Evolutionary conservation across 1,140 invertebrate genomes (phyloP).

Genomic region (Ladona fulva): DNA sequence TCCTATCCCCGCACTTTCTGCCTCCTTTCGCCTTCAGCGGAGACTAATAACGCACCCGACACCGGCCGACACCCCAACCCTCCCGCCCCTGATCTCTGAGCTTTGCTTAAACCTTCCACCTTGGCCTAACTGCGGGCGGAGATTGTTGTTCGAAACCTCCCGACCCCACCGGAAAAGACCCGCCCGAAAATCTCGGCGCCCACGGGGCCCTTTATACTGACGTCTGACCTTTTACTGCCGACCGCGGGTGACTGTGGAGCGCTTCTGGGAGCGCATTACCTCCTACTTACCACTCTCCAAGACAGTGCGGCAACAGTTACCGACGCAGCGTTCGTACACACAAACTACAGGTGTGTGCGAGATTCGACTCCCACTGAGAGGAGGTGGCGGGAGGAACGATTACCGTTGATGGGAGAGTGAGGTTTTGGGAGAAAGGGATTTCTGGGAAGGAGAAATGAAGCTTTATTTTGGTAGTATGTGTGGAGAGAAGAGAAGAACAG

Average conservation of each 20-base stretch:
- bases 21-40: background rate
- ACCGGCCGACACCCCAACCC: background rate
- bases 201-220: too few relatives aligned
- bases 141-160: background rate
- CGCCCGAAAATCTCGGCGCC: background rate
- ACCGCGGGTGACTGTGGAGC: too few relatives aligned
- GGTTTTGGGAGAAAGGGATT: background rate
- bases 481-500: background rate
- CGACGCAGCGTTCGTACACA: too few relatives aligned
- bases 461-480: background rate
- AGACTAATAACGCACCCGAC: background rate
- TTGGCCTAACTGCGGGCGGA: background rate
- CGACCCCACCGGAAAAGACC: background rate
- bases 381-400: too few relatives aligned
- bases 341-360: too few relatives aligned
- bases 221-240: too few relatives aligned
- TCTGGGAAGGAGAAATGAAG: background rate
- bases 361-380: too few relatives aligned
- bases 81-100: background rate
- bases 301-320: too few relatives aligned
- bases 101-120: background rate
- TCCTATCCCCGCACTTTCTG: background rate
- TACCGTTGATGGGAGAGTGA: background rate
- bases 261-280: too few relatives aligned
- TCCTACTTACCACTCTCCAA: too few relatives aligned